These are phyloP conservation scores for Engystomops pustulosus DNA, from an alignment of 2,113 vertebrate species.

Conservation along the genomic window DNA sequence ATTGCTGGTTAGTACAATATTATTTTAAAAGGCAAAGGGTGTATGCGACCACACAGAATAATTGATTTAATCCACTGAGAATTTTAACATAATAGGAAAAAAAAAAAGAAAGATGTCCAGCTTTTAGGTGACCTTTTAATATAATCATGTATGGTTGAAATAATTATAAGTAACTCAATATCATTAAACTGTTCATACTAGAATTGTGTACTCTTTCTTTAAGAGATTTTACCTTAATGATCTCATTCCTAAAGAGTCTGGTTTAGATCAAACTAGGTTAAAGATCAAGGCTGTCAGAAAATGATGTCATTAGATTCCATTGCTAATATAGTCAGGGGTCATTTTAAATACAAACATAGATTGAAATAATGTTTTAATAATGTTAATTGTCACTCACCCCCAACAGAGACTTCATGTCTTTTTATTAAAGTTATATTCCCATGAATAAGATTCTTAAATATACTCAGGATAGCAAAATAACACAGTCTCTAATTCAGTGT, in stretches of 20 bases:
- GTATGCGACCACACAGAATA: neutral
- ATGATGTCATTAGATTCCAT: constrained; percentile 78
- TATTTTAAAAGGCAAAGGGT: neutral
- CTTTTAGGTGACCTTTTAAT: constrained; percentile 57
- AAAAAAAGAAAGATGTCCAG: constrained; percentile 13
- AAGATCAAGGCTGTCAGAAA: constrained; percentile 77
- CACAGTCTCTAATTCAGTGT: too few species aligned
- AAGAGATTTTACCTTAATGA: constrained; percentile 79
- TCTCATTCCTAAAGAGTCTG: constrained; percentile 77
- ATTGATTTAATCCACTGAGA: neutral
- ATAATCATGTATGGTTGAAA: constrained; percentile 63
- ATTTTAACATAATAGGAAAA: constrained; percentile 13
- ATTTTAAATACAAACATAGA: constrained; percentile 71
- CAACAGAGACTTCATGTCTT: too few species aligned
- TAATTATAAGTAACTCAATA: constrained; percentile 77
- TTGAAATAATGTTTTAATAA: constrained; percentile 69
- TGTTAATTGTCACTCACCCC: too few species aligned
- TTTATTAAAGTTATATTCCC: too few species aligned
- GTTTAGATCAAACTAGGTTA: constrained; percentile 82
- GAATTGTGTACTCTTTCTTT: constrained; percentile 68
- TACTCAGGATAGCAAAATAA: too few species aligned
- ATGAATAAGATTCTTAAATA: too few species aligned
- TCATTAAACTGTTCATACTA: constrained; percentile 66
- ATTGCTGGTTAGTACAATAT: neutral
- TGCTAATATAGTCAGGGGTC: constrained; percentile 74